Conservation (phyloP, 2,888 invertebrate genomes). For the Deroplatys truncata region DNA sequence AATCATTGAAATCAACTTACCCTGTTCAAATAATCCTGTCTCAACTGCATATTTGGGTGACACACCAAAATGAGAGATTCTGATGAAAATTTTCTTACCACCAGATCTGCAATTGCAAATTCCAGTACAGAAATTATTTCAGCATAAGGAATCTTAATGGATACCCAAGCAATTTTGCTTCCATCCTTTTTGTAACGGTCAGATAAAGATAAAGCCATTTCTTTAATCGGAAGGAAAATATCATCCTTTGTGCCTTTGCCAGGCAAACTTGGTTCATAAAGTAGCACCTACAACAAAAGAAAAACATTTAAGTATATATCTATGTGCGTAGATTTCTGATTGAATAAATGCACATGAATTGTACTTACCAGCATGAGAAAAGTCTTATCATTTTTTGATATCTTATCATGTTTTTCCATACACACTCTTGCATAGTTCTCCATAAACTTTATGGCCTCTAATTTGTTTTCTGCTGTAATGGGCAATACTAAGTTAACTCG, state of each 20-base stretch:
- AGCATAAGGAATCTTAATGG: slow-evolving; percentile 54
- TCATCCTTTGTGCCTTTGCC: slow-evolving; percentile 60
- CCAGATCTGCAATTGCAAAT: slow-evolving; percentile 63
- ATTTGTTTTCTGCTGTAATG: slow-evolving; percentile 53
- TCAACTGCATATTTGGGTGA: slow-evolving; percentile 64
- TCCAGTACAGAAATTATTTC: slow-evolving; percentile 40
- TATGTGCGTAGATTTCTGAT: background rate
- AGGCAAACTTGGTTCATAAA: slow-evolving; percentile 59
- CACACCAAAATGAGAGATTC: slow-evolving; percentile 70
- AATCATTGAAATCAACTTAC: slow-evolving; percentile 46
- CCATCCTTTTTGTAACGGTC: slow-evolving; percentile 64
- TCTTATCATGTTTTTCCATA: slow-evolving; percentile 70
- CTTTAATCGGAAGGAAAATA: slow-evolving; percentile 59
- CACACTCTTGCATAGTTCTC: slow-evolving; percentile 66
- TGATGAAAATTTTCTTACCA: slow-evolving; percentile 63
- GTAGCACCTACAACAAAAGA: slow-evolving; percentile 50
- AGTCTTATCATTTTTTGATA: slow-evolving; percentile 73
- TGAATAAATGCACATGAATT: background rate
- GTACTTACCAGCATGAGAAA: slow-evolving; percentile 63
- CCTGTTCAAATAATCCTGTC: slow-evolving; percentile 84
- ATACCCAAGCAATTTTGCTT: slow-evolving; percentile 65
- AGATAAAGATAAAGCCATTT: slow-evolving; percentile 56
- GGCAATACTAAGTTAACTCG: slow-evolving; percentile 74
- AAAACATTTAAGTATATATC: background rate
- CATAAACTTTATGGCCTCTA: slow-evolving; percentile 63